Evolutionary conservation across 23 tunicate genomes (phyloP).

Genomic region (Diplosoma virens): DNA sequence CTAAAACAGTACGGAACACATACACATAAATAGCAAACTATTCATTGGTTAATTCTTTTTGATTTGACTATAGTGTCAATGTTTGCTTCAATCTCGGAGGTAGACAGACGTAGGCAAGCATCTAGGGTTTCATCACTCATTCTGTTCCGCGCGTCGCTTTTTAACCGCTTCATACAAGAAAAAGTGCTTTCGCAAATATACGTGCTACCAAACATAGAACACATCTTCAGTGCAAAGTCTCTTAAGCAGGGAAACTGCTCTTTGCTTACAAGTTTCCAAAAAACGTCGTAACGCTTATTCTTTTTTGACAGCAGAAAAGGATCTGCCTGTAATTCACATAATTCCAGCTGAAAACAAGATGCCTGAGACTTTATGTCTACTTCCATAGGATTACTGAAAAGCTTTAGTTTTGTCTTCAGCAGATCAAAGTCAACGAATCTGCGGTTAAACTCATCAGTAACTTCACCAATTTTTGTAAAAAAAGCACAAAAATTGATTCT

Average conservation of each 20-base stretch:
- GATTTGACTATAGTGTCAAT: conserved; percentile 15
- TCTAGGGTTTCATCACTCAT: conserved; percentile 19
- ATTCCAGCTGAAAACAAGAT: conserved; percentile 6
- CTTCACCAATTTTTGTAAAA: not conserved
- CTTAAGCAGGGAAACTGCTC: conserved; percentile 9
- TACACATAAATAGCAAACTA: too few relatives aligned
- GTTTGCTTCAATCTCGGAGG: conserved; percentile 7
- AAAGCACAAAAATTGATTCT: not conserved
- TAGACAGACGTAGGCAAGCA: conserved; percentile 5
- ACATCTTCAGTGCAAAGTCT: conserved; percentile 26
- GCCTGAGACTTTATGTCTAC: conserved; percentile 23
- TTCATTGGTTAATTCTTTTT: too few relatives aligned
- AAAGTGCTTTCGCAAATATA: not conserved
- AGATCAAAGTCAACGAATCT: conserved; percentile 20
- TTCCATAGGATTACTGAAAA: conserved; percentile 3
- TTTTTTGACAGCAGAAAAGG: conserved; percentile 22
- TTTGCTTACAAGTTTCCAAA: conserved; percentile 33
- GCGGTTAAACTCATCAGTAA: conserved; percentile 3
- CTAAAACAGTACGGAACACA: too few relatives aligned
- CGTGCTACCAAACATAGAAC: conserved; percentile 1
- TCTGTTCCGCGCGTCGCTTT: conserved; percentile 2
- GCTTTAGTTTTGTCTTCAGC: not conserved
- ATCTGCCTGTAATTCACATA: conserved; percentile 33
- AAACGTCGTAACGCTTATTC: conserved; percentile 16
- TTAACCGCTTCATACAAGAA: conserved; percentile 13